Evolutionary conservation across 2,888 invertebrate species (phyloP).

Genomic region (Nezara viridula): DNA sequence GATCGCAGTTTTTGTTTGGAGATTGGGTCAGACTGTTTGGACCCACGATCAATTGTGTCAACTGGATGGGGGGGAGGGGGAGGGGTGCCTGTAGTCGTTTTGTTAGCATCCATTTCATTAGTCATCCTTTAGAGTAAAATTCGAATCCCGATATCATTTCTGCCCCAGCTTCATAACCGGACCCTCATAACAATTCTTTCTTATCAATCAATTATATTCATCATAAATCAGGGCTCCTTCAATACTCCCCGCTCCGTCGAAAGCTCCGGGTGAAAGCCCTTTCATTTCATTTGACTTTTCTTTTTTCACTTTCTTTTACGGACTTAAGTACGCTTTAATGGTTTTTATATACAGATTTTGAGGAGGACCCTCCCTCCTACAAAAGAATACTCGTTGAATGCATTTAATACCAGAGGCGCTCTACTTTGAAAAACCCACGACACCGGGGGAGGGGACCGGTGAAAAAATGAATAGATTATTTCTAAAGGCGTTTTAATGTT

Average conservation of each 20-base stretch:
- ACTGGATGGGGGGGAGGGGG: neutral
- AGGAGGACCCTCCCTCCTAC: neutral
- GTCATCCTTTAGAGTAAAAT: constrained; percentile 45
- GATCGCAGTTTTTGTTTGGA: constrained; percentile 14
- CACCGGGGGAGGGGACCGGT: neutral
- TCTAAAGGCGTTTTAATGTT: neutral
- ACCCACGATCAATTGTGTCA: constrained; percentile 46
- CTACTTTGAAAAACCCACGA: neutral
- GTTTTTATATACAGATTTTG: constrained; percentile 12
- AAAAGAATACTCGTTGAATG: neutral
- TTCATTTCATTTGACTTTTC: constrained; percentile 15
- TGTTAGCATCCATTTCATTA: constrained; percentile 48
- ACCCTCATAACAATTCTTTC: constrained; percentile 29
- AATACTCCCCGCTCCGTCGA: neutral
- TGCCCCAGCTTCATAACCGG: constrained; percentile 37
- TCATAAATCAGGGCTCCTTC: constrained; percentile 9
- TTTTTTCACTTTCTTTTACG: neutral
- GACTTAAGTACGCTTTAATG: constrained; percentile 3
- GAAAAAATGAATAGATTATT: neutral
- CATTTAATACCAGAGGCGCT: neutral
- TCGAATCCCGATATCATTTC: constrained; percentile 36
- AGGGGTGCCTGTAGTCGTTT: constrained; percentile 10
- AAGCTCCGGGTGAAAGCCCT: neutral
- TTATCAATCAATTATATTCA: constrained; percentile 48
- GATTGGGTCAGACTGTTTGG: constrained; percentile 26